Base-by-base conservation (phyloP, 2,797 vertebrate species). In the Acestrorhynchus altus region DNA sequence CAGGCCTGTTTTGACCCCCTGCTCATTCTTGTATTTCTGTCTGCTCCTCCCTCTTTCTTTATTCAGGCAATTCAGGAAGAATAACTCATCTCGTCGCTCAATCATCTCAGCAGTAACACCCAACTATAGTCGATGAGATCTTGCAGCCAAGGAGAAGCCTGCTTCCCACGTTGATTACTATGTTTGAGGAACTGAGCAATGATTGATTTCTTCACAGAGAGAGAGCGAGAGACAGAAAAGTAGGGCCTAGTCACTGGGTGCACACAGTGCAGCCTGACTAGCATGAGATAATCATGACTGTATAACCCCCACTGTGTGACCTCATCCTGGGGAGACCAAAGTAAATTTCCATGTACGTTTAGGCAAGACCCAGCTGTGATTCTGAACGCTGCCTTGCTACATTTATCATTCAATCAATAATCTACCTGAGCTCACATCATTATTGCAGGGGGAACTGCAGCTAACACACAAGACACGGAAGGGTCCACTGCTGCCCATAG, bases 1-100 rank as follows among this genome's bases (percentile, higher is more conserved):
- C 61, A 65, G 40, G 39, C n/a, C 42, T 65, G 40, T 11, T 4
- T 40, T 26, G 52, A 10, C 35, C 26, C 63, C 69, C 46, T 74
- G n/a, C 40, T 71, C 16, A 28, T 31, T 71, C 16, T 44, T 24
- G 39, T 39, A 42, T 52, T 9, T 64, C 61, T 74, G 39, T 68
- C 78, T 40, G 44, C 49, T 79, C 44, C 83, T 83, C 83, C 74
- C 70, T 70, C 51, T 74, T 64, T 54, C 68, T 15, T 59, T 65
- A 46, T 28, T 67, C 80, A 88, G 76, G 72, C 77, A 83, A 80
- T 73, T 65, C 60, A 74, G 40, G 61, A 66, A 74, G 74, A 82
- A 74, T 80, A 80, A 76, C 75, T 49, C 57, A 49, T 44, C 59
- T 31, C 24, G 20, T 46, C 40, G 46, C 61, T 82, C 74, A 64